These are phyloP conservation scores for Ectobius pallidus DNA, from an alignment of 2,888 invertebrate species.

Conservation along the genomic window DNA sequence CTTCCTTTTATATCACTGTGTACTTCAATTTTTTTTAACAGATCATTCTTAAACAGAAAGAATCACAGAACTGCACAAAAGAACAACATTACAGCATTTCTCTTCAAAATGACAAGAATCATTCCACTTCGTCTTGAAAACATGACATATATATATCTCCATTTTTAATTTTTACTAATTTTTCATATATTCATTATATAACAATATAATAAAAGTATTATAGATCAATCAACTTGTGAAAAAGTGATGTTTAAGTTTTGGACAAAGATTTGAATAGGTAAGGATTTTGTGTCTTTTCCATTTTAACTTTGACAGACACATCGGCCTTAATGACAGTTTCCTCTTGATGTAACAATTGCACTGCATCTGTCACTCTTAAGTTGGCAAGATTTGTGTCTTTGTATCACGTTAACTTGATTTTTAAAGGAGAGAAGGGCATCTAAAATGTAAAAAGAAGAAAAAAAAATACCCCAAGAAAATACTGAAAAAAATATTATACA, in stretches of 20 bases:
- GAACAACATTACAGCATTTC: constrained; percentile 25
- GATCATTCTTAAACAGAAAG: constrained; percentile 7
- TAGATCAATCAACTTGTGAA: constrained; percentile 35
- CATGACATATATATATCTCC: constrained; percentile 22
- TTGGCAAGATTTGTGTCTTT: neutral
- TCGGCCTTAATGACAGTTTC: neutral
- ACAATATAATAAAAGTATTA: constrained; percentile 41
- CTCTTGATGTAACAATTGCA: neutral
- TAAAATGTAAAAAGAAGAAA: constrained; percentile 1
- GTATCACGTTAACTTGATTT: neutral
- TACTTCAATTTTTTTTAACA: neutral
- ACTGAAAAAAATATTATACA: neutral
- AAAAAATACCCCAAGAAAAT: neutral
- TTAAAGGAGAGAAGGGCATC: constrained; percentile 2
- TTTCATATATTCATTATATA: constrained; percentile 32
- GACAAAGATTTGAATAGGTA: constrained; percentile 4
- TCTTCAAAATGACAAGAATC: constrained; percentile 23
- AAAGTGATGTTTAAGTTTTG: constrained; percentile 17
- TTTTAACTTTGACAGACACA: neutral
- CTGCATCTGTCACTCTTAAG: neutral
- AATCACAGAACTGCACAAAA: constrained; percentile 29
- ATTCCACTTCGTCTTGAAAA: constrained; percentile 16
- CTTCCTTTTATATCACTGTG: neutral
- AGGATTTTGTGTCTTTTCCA: neutral
- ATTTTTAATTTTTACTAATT: constrained; percentile 23